Percentiles rank a stretch among this genome's conserved stretches.
Evolutionary conservation across 2,113 vertebrate species (phyloP).

Genomic region (Cyphomyrus plagiostoma): DNA sequence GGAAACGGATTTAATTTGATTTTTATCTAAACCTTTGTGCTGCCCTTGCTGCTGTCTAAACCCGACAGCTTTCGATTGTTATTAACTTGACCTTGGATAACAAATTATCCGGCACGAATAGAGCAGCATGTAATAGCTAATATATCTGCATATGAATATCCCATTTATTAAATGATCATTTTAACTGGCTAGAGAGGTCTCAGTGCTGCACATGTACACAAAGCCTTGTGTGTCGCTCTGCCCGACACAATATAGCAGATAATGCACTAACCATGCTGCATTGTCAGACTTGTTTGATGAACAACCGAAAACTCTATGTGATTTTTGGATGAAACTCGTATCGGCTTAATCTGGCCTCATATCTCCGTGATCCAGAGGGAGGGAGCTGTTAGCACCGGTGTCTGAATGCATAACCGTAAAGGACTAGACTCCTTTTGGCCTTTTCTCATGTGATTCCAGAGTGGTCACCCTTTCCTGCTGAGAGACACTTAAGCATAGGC

Average conservation of each 20-base stretch:
- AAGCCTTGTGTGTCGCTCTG: not conserved
- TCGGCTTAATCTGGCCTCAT: not conserved
- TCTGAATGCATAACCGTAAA: not conserved
- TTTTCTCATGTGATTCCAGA: not conserved
- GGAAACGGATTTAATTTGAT: constrained; percentile 9
- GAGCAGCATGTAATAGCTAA: not conserved
- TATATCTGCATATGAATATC: not conserved
- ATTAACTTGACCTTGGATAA: not conserved
- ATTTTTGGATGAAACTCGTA: not conserved
- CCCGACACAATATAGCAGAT: not conserved
- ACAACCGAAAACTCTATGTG: not conserved
- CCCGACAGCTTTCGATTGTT: not conserved
- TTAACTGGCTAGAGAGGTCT: not conserved
- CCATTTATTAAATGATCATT: not conserved
- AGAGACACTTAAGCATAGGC: not conserved
- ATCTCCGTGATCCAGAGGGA: not conserved
- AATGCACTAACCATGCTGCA: not conserved
- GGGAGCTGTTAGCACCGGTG: not conserved
- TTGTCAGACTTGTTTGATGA: not conserved
- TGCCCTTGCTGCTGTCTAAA: not conserved
- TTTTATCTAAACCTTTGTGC: not conserved
- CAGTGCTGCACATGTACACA: not conserved
- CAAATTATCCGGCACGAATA: not conserved
- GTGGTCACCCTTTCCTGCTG: not conserved
- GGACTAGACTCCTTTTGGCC: not conserved